Evolutionary conservation across 2,888 invertebrate species (phyloP).

Genomic region (Leptinotarsa tumamoca): DNA sequence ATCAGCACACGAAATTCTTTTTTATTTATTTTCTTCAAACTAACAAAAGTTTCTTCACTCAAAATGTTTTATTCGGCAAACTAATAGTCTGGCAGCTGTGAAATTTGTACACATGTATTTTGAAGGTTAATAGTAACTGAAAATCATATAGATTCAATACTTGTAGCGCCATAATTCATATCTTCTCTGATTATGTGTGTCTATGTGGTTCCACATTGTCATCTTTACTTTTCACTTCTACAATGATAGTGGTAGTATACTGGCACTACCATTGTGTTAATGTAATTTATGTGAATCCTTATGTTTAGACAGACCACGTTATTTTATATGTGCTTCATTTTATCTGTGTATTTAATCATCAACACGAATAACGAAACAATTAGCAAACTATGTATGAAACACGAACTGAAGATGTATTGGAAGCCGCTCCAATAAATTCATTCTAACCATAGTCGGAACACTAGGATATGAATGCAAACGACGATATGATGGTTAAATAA

Average conservation of each 20-base stretch:
- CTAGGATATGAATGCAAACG: not conserved
- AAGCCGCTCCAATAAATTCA: conserved; percentile 8
- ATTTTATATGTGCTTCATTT: not conserved
- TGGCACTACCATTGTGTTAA: not conserved
- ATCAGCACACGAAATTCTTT: no score
- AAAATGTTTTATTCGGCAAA: no score
- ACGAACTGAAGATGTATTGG: conserved; percentile 16
- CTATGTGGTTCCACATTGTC: no score
- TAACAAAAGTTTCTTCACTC: no score
- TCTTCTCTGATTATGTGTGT: no score
- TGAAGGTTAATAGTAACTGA: no score
- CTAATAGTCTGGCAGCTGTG: no score
- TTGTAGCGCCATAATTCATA: no score
- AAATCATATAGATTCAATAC: no score
- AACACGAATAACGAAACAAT: conserved; percentile 18
- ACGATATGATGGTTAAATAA: not conserved
- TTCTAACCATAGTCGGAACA: not conserved
- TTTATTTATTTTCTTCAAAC: no score
- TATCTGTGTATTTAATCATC: conserved; percentile 1
- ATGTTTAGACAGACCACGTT: not conserved
- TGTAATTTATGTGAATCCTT: not conserved
- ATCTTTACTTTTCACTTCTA: not conserved
- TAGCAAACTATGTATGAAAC: conserved; percentile 8
- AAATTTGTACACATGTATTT: no score
- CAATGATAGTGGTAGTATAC: no score